Percentiles rank a stretch among this genome's conserved stretches.
These are phyloP conservation scores for Graptemys geographica DNA, from an alignment of 2,797 vertebrate species.

Conservation along the genomic window DNA sequence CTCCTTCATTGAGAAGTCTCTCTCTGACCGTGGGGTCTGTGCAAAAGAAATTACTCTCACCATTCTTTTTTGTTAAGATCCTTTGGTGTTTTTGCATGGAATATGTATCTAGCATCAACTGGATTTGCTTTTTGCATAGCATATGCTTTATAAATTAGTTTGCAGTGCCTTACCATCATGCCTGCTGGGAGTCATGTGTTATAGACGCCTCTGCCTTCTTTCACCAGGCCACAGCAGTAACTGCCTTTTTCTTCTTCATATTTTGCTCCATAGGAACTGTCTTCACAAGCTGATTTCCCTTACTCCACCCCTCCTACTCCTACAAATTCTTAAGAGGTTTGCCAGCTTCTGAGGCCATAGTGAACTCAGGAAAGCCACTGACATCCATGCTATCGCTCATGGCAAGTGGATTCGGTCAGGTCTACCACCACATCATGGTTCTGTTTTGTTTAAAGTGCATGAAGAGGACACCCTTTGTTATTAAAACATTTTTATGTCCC, in stretches of 20 bases:
- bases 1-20: not conserved
- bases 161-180: not conserved
- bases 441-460: not conserved
- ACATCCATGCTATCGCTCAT: not conserved
- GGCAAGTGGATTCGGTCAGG: not conserved
- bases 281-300: constrained; percentile 9
- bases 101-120: constrained; percentile 2
- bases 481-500: constrained; percentile 26
- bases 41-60: not conserved
- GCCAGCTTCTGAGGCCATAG: not conserved
- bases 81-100: not conserved
- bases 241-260: constrained; percentile 64
- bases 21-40: not conserved
- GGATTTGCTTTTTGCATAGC: constrained; percentile 21
- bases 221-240: not conserved
- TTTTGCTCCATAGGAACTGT: constrained; percentile 54
- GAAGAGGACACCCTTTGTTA: not conserved
- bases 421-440: not conserved
- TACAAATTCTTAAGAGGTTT: not conserved
- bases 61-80: constrained; percentile 13
- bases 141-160: constrained; percentile 28
- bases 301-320: not conserved
- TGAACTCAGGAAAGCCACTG: constrained; percentile 11
- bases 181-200: constrained; percentile 31
- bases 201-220: constrained; percentile 31